Evolutionary conservation across 2,888 invertebrate species (phyloP).

Genomic region (Endotricha flammealis): DNA sequence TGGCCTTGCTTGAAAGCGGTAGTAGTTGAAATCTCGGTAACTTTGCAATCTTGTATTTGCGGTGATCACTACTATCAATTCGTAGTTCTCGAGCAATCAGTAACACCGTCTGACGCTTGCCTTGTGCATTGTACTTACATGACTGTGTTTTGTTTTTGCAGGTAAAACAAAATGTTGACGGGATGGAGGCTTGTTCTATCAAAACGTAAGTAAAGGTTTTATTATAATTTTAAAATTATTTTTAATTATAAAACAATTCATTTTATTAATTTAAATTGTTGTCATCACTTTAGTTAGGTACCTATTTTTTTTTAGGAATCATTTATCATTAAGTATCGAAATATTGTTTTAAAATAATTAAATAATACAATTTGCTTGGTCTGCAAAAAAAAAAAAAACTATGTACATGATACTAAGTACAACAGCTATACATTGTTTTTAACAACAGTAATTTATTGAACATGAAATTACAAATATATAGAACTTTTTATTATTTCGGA

Average conservation of each 20-base stretch:
- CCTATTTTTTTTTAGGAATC: no score
- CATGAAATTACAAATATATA: no score
- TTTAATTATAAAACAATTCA: neutral
- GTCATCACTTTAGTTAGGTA: no score
- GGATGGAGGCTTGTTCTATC: conserved; percentile 66
- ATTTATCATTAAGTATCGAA: no score
- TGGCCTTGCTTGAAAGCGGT: conserved; percentile 36
- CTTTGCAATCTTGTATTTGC: conserved; percentile 39
- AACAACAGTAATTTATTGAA: no score
- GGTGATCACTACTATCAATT: conserved; percentile 9
- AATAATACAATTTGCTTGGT: no score
- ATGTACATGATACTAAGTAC: no score
- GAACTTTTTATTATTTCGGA: no score
- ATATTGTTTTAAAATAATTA: no score
- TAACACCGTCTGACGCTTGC: neutral
- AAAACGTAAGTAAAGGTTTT: conserved; percentile 57
- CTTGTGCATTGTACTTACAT: neutral
- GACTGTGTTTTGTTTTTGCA: conserved; percentile 33
- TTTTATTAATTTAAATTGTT: neutral
- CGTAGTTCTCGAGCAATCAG: neutral
- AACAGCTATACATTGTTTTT: no score
- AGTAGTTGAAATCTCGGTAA: conserved; percentile 35
- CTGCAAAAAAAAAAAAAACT: no score
- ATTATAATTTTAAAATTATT: conserved; percentile 4
- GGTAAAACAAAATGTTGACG: conserved; percentile 56